Evolutionary conservation across 2,888 invertebrate species (phyloP), one percentile per base, ranked within the genome.

Genomic region (Strigamia transsilvanica): DNA sequence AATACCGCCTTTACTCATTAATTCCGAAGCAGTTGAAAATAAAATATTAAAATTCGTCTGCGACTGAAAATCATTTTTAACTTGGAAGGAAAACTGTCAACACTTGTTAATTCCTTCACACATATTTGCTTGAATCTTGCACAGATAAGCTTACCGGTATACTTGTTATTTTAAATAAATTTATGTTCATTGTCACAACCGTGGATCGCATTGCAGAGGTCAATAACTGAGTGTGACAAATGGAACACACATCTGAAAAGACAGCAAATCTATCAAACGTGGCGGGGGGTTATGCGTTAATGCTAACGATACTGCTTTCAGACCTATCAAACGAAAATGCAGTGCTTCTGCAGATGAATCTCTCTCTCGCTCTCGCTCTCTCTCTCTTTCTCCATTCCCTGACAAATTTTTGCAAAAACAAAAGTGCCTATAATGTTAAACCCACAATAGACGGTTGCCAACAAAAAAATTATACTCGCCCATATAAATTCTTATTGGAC

Each of bases 151-250:
- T 9, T 13, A 42, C 13, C 42, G 42, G 27, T 27, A 27, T 38
- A 9, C 38, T 10, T 38, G 9, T n/a, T 46, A n/a, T n/a, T 46
- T 46, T 46, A 46, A 46, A 46, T 46, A 46, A 46, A 46, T 46
- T 46, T 46, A 46, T 5, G 46, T 15, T 46, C n/a, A 46, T 46
- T 46, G 46, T 15, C n/a, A 61, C 61, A 61, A 61, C 21, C 61
- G 23, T 18, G 12, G 18, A 61, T n/a, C 61, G 18, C 10, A 61
- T 18, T 61, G 18, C 18, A 5, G 61, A 61, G 61, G 61, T 61
- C 61, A 61, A 61, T 61, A 61, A 21, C 61, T 61, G 61, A 61
- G 61, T 21, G 61, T 61, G 61, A 61, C 61, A 61, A 61, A 61
- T 61, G 61, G 61, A 61, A 4, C n/a, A 6, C 21, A 21, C 23